Percentiles rank a stretch among this genome's conserved stretches.
Conservation (phyloP, 2,797 vertebrate genomes). For the Gobionotothen gibberifrons region DNA sequence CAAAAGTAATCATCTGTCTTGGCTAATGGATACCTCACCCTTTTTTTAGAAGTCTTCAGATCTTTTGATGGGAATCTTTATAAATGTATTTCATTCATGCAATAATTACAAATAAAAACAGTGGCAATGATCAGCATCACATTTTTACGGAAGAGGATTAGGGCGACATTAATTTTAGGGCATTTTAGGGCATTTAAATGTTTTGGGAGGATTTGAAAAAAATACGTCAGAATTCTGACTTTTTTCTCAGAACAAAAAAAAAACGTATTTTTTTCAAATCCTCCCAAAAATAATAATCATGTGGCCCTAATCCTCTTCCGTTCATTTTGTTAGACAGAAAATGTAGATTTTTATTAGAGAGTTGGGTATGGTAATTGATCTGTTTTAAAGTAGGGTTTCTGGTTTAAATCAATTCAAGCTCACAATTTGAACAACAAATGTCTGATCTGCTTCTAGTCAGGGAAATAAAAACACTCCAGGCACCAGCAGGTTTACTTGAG, state of each 20-base stretch:
- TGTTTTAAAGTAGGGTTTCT: neutral
- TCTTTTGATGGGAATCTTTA: constrained; percentile 18
- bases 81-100: constrained; percentile 11
- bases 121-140: neutral
- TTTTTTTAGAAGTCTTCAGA: constrained; percentile 31
- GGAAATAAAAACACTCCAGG: constrained; percentile 19
- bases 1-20: constrained; percentile 67
- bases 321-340: neutral
- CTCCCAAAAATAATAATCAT: too few relatives aligned
- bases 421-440: constrained; percentile 9
- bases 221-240: too few relatives aligned
- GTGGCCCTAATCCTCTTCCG: too few relatives aligned
- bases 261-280: too few relatives aligned
- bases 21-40: constrained; percentile 44
- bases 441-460: neutral
- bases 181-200: too few relatives aligned
- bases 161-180: too few relatives aligned
- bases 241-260: too few relatives aligned
- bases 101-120: neutral
- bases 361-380: neutral
- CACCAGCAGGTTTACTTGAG: constrained; percentile 4
- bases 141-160: too few relatives aligned
- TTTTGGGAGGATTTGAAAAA: too few relatives aligned
- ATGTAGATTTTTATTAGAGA: neutral
- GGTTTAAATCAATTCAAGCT: constrained; percentile 12